A percentile compares a stretch with the other conserved stretches of the same genome.
Conservation (phyloP, 2,113 vertebrate species). For the Tragulus kanchil region DNA sequence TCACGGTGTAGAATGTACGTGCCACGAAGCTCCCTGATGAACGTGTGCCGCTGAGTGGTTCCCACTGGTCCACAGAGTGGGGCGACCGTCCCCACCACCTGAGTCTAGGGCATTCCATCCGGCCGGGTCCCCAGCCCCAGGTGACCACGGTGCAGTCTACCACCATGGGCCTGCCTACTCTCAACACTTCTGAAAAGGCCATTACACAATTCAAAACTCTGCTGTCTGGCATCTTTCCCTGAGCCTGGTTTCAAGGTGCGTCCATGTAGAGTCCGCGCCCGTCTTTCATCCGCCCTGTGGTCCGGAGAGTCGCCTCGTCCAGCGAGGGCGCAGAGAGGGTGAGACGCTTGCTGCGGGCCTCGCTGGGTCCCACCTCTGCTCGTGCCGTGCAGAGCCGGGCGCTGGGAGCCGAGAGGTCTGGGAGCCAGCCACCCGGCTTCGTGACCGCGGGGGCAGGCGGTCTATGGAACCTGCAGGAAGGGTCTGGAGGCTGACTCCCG, state of each 20-base stretch:
- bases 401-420: neutral
- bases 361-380: neutral
- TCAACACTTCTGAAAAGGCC: neutral
- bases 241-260: neutral
- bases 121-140: neutral
- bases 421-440: neutral
- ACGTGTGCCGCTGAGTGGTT: neutral
- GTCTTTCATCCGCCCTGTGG: too few relatives aligned
- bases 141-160: neutral
- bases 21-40: rapidly evolving
- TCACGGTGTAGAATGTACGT: too few relatives aligned
- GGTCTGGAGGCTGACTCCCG: neutral
- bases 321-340: too few relatives aligned
- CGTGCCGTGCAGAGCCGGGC: neutral
- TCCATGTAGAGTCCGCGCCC: neutral
- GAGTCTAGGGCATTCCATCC: neutral
- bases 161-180: neutral
- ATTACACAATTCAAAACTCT: rapidly evolving
- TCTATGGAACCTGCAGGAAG: neutral
- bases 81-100: neutral
- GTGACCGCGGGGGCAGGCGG: too few relatives aligned
- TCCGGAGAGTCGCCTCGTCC: too few relatives aligned
- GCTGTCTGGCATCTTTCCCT: neutral
- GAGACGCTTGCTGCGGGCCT: too few relatives aligned
- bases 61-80: neutral